Percentiles rank a stretch among this genome's conserved stretches.
These are phyloP conservation scores for Drosophila tropicalis DNA, from an alignment of 1,140 invertebrate genomes.

Conservation along the genomic window DNA sequence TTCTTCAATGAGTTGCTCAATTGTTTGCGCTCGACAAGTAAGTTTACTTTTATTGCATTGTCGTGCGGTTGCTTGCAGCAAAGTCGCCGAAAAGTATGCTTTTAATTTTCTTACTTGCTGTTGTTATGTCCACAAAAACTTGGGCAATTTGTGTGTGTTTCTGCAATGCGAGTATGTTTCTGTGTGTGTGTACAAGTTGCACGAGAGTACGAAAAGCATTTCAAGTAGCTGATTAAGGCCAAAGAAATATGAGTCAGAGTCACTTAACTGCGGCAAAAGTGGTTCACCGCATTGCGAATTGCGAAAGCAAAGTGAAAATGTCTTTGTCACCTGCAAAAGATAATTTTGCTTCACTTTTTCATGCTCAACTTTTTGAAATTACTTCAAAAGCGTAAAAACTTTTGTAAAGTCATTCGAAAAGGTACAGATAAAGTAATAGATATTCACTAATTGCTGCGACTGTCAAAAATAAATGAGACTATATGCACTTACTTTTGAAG, in stretches of 20 bases:
- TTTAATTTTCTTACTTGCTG: constrained; percentile 52
- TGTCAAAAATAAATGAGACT: too few relatives aligned
- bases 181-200: neutral
- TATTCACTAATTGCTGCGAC: neutral
- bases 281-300: constrained; percentile 2
- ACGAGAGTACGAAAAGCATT: constrained; percentile 14
- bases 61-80: constrained; percentile 60
- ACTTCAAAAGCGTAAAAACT: neutral
- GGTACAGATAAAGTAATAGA: neutral
- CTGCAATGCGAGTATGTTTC: neutral
- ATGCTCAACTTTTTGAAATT: constrained; percentile 2
- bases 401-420: neutral
- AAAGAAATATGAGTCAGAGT: constrained; percentile 24
- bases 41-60: constrained; percentile 75
- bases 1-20: constrained; percentile 76
- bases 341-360: neutral
- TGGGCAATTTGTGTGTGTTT: constrained; percentile 13
- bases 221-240: constrained; percentile 23
- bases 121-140: constrained; percentile 24
- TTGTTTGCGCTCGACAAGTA: constrained; percentile 68
- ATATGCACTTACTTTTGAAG: too few relatives aligned
- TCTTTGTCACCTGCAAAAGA: constrained; percentile 15
- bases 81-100: constrained; percentile 69
- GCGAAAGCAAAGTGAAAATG: constrained; percentile 5
- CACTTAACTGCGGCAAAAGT: constrained; percentile 16